phyloP scores from a whole-genome alignment of 2,797 vertebrate species.

The Dicrostonyx torquatus region DNA sequence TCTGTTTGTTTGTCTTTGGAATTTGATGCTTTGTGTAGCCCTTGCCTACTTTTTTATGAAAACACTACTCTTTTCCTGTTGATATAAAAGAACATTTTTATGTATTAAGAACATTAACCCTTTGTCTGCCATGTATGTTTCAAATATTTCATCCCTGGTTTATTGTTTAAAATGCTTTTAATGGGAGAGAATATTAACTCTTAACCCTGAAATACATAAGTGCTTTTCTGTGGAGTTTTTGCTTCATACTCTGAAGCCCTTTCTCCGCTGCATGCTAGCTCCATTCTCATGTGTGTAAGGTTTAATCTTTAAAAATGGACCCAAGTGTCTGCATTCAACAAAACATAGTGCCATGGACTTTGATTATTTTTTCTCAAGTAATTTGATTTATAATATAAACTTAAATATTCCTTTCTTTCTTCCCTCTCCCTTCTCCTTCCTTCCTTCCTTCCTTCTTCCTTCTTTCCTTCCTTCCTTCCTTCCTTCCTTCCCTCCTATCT shows the following conservation, averaged over 20 bases:
- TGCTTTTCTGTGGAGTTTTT: not conserved
- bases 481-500: not conserved
- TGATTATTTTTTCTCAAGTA: slow-evolving; percentile 42
- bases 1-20: slow-evolving; percentile 66
- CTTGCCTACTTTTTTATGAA: slow-evolving; percentile 40
- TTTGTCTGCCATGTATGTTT: slow-evolving; percentile 28
- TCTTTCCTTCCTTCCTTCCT: not conserved
- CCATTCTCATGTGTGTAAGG: not conserved
- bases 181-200: not conserved
- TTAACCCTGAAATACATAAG: not conserved
- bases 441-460: not conserved
- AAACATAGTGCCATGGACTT: not conserved
- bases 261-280: not conserved
- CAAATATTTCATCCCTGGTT: not conserved
- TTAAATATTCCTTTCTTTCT: not conserved
- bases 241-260: not conserved
- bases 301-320: slow-evolving; percentile 8
- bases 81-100: slow-evolving; percentile 39
- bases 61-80: slow-evolving; percentile 65
- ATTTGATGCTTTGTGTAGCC: slow-evolving; percentile 61
- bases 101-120: not conserved
- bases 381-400: not conserved
- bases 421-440: not conserved
- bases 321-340: not conserved
- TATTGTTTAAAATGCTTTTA: not conserved